Percentiles rank a stretch among this genome's conserved stretches.
Conservation (phyloP, 2,888 invertebrate genomes). For the Eurois occulta region DNA sequence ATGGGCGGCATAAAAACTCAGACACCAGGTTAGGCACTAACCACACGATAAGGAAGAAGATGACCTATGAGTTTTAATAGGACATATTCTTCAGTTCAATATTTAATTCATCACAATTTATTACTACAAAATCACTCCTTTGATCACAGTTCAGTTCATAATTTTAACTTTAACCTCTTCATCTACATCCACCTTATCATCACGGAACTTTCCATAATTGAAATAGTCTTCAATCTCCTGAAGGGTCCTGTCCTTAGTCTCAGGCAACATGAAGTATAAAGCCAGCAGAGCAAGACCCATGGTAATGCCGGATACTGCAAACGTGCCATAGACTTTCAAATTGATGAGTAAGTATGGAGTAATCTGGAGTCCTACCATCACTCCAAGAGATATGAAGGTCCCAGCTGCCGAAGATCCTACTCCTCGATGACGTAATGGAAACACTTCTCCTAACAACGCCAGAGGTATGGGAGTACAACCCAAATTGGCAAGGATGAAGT, state of each 20-base stretch:
- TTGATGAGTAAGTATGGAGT: constrained; percentile 73
- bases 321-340: constrained; percentile 70
- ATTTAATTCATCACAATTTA: constrained; percentile 1
- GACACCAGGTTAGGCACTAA: too few species aligned
- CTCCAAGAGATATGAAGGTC: constrained; percentile 67
- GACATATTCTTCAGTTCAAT: constrained; percentile 1
- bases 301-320: constrained; percentile 64
- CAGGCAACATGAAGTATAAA: constrained; percentile 72
- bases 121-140: not conserved
- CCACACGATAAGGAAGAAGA: too few species aligned
- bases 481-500: constrained; percentile 78
- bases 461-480: constrained; percentile 82
- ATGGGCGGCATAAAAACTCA: too few species aligned
- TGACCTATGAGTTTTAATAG: not conserved
- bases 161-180: constrained; percentile 55
- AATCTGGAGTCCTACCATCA: constrained; percentile 74
- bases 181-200: constrained; percentile 18
- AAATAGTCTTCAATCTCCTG: constrained; percentile 76
- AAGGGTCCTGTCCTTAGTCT: constrained; percentile 75
- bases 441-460: constrained; percentile 80
- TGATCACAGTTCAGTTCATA: constrained; percentile 27
- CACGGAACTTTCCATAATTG: constrained; percentile 56
- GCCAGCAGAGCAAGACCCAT: constrained; percentile 63
- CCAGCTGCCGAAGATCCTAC: constrained; percentile 74
- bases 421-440: constrained; percentile 79